phyloP scores from a whole-genome alignment of 2,113 vertebrate species.

The Pycnonotus jocosus region DNA sequence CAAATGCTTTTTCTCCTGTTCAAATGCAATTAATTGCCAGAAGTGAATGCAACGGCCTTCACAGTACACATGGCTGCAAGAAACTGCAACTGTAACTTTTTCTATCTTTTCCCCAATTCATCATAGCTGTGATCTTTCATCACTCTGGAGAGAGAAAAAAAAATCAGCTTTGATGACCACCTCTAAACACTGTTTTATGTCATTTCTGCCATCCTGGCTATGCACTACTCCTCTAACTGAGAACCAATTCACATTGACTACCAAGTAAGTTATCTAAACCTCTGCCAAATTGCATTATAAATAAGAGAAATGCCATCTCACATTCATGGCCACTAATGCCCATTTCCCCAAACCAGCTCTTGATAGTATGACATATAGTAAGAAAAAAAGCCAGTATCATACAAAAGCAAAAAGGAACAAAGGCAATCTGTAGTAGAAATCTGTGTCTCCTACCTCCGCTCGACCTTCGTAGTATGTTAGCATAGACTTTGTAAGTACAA shows the following conservation, averaged over 20 bases:
- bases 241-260: background rate
- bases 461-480: conserved; percentile 88
- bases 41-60: background rate
- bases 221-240: background rate
- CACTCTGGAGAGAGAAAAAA: background rate
- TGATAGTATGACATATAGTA: background rate
- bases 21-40: background rate
- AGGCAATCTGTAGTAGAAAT: background rate
- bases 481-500: conserved; percentile 83
- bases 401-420: background rate
- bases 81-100: background rate
- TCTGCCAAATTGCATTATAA: background rate
- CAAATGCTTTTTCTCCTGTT: background rate
- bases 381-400: background rate
- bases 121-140: background rate
- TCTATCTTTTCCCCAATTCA: background rate
- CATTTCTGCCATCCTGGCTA: background rate
- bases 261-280: background rate
- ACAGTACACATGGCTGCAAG: background rate
- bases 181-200: background rate
- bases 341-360: background rate
- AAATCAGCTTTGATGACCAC: background rate
- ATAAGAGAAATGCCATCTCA: background rate
- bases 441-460: conserved; percentile 76
- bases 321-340: background rate